Evolutionary conservation across 2,113 vertebrate genomes (phyloP), one percentile per base, ranked within the genome.

Genomic region (Saimiri boliviensis): DNA sequence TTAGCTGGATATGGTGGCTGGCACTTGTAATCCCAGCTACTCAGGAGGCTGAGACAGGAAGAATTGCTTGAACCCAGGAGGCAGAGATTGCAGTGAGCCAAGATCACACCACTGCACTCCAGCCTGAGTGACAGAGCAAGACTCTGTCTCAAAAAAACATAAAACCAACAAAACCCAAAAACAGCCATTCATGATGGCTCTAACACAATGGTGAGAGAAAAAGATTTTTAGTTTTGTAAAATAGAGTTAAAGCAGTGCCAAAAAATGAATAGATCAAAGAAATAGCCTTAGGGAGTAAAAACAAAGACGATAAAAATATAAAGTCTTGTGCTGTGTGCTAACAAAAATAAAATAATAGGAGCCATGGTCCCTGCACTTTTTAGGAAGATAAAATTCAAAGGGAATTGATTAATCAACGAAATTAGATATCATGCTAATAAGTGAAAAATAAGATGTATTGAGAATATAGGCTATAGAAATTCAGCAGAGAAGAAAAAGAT

Each of bases 341-440:
- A 73, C 6, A 54, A 92, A 96, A 93, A 92, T 73, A 88, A 96
- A 95, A 49, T n/a, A 81, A 86, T 4, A 74, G 23, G 13, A 85
- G 9, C 17, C 35, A 60, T 42, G 35, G 56, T 77, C 56, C 52
- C 47, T 56, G 6, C 3, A 54, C 20, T 66, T 91, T 20, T 52
- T 63, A 88, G 63, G 32, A 52, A 96, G 35, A 74, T 32, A 56
- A 95, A 37, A 76, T 30, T 56, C 16, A 19, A 71, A 47, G 54
- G 37, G 63, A 76, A 91, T 54, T 86, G 52, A 80, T 58, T 77
- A 87, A 84, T 30, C 32, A 80, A 71, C 27, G 86, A 93, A 66
- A 70, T 47, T 21, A 37, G 37, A 45, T 70, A 52, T 9, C 32
- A 52, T 70, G 13, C 47, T 20, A 60, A 52, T 58, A 81, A 84